Conservation (phyloP, 2,797 vertebrate genomes). For the Cynodonichthys magdalenae region DNA sequence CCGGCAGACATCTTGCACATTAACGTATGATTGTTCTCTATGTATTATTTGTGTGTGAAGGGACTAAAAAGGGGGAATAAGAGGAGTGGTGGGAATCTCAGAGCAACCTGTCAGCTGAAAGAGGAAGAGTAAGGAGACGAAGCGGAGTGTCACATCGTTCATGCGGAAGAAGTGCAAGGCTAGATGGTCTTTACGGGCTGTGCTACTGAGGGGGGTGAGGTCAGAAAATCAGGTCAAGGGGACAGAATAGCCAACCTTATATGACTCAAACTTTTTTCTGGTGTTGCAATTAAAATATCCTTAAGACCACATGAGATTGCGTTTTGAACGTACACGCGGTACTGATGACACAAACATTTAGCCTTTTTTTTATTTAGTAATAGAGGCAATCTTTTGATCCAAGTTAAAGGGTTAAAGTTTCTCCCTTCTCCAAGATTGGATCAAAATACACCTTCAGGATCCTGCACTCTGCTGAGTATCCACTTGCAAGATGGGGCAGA, state of each 20-base stretch:
- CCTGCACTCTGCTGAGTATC: conserved; percentile 47
- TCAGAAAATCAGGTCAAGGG: conserved; percentile 60
- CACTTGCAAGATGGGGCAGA: conserved; percentile 61
- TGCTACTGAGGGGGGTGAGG: conserved; percentile 28
- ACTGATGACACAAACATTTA: no score
- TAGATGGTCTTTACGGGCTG: conserved; percentile 36
- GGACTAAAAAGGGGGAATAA: conserved; percentile 52
- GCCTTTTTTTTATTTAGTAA: no score
- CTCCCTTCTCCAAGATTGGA: conserved; percentile 57
- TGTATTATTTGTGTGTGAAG: conserved; percentile 76
- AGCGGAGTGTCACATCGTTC: conserved; percentile 63
- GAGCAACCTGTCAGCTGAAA: conserved; percentile 65
- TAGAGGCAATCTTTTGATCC: no score
- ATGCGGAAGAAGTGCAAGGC: conserved; percentile 64
- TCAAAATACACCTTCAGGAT: conserved; percentile 61
- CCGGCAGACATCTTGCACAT: conserved; percentile 78
- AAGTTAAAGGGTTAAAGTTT: conserved; percentile 32
- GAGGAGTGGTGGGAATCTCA: conserved; percentile 48
- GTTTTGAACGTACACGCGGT: no score
- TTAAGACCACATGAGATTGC: no score
- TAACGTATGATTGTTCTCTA: conserved; percentile 75
- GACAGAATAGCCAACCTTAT: conserved; percentile 14
- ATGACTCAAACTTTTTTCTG: no score
- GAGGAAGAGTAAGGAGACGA: conserved; percentile 47
- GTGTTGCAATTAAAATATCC: no score